Evolutionary conservation across 2,113 vertebrate genomes (phyloP), one percentile per base, ranked within the genome.

Genomic region (rabbit (Oryctolagus cuniculus)): DNA sequence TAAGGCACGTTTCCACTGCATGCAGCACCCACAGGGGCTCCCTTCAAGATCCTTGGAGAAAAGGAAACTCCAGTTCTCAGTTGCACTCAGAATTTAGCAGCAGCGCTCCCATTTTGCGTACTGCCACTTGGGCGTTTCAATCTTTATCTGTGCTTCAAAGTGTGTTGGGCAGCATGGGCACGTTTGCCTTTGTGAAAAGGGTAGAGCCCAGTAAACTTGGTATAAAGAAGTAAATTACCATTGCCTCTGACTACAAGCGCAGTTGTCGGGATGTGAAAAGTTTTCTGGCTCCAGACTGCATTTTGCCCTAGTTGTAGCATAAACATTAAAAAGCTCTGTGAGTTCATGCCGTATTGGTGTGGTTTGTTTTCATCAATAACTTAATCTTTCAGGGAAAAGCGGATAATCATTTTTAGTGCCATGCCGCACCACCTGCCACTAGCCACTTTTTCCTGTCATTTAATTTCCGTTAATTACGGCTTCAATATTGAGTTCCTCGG

Each of bases 1-100:
- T 70, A 88, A 97, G 96, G 49, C 87, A 9, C 93, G 75, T 92
- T 96, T 97, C 96, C 73, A 80, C n/a, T 69, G 6, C 38, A 11
- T 19, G 73, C 92, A 58, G 49, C 36, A 78, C 34, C 70, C 74
- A 70, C 44, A 87, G 36, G 11, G 44, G 61, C 92, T 78, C 55
- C 51, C 34, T 80, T 95, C 22, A 63, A 86, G 84, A 74, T 38
- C n/a, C 67, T 82, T 82, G 74, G 73, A 51, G 58, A 90, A 85
- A 95, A 92, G 73, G 72, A 89, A 88, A 94, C 79, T 72, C 70
- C 34, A 92, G 38, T 53, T 73, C 7, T 44, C 51, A 77, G 61
- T 89, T 79, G 83, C 96, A 91, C 89, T 91, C 69, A 73, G 94
- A 91, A 89, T 67, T 93, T 34, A 78, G 63, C 78, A 63, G 22